phyloP scores from a whole-genome alignment of 2,113 vertebrate species.

The Pomatostomus ruficeps region DNA sequence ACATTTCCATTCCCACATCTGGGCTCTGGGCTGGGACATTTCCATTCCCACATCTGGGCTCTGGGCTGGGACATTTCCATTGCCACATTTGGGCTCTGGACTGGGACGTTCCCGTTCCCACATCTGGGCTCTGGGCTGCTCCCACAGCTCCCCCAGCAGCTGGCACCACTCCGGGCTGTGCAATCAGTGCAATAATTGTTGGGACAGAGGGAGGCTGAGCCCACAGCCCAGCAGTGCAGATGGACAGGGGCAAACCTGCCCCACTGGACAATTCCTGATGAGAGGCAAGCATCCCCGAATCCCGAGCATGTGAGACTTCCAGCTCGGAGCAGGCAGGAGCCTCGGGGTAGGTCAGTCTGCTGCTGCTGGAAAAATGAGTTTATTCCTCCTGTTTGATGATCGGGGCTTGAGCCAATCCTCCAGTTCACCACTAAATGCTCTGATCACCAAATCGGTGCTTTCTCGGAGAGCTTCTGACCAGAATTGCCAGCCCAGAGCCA shows the following conservation, averaged over 20 bases:
- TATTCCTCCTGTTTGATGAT: background rate
- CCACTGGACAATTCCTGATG: background rate
- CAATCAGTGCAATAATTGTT: background rate
- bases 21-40: background rate
- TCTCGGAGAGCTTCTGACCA: background rate
- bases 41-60: background rate
- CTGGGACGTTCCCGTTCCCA: background rate
- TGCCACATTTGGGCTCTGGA: background rate
- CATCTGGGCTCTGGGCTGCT: background rate
- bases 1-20: background rate
- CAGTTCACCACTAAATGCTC: background rate
- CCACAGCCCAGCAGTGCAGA: background rate
- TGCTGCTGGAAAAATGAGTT: background rate
- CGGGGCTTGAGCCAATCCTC: background rate
- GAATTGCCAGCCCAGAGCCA: background rate
- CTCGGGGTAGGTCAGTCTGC: background rate
- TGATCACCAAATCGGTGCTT: background rate
- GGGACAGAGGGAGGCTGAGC: background rate
- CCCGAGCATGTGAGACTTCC: background rate
- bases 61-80: background rate
- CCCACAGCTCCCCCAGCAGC: background rate
- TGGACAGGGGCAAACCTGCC: background rate
- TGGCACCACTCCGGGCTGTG: background rate
- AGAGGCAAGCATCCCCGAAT: background rate
- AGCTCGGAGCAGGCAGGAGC: background rate